These are phyloP conservation scores for Synergus laeviventris DNA, from an alignment of 2,888 invertebrate species.

Conservation along the genomic window DNA sequence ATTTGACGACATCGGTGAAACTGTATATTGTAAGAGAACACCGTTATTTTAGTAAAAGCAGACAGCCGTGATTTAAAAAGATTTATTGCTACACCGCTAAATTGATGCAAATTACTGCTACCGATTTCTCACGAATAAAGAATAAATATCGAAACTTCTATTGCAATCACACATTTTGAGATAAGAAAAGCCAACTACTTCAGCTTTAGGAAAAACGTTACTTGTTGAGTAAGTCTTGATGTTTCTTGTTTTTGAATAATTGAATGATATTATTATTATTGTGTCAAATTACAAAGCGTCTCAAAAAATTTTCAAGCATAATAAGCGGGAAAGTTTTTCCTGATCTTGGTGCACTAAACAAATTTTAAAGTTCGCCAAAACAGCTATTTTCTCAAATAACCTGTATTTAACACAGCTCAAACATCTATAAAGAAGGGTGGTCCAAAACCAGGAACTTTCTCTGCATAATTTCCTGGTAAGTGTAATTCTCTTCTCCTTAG, in stretches of 20 bases:
- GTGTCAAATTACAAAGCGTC: no score
- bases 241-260: no score
- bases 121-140: background rate
- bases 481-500: background rate
- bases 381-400: background rate
- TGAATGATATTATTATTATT: no score
- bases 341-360: background rate
- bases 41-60: constrained; percentile 6
- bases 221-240: no score
- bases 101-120: background rate
- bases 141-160: background rate
- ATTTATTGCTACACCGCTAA: constrained; percentile 23
- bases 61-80: constrained; percentile 12
- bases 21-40: background rate
- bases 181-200: background rate
- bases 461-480: background rate
- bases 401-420: background rate
- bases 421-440: background rate
- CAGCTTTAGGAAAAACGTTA: background rate
- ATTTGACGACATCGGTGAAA: constrained; percentile 5
- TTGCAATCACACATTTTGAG: constrained; percentile 5
- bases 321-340: background rate
- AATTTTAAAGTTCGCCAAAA: background rate
- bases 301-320: no score
- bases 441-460: background rate